Evolutionary conservation across 2,113 vertebrate species (phyloP).

Genomic region (Atrichornis clamosus): DNA sequence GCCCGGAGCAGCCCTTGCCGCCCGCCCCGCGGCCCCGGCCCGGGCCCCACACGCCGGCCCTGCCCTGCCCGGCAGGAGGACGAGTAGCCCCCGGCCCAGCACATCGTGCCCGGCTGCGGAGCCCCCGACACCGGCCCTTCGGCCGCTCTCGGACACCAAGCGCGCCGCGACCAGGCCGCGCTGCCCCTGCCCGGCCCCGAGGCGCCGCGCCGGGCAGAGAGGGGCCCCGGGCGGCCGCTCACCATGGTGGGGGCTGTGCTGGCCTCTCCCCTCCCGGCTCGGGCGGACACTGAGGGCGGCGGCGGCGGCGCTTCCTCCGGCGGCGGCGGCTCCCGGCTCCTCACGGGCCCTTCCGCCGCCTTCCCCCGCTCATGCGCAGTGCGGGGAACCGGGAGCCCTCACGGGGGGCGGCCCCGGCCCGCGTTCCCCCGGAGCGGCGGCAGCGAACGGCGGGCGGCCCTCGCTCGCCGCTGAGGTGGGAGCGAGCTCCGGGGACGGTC

Average conservation of each 20-base stretch:
- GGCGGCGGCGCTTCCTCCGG: neutral
- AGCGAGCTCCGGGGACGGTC: neutral
- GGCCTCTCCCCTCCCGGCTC: constrained; percentile 54
- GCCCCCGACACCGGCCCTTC: neutral
- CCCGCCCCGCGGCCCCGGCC: neutral
- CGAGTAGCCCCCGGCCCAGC: neutral
- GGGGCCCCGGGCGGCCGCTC: neutral
- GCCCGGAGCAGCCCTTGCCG: neutral
- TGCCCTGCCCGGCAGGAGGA: neutral
- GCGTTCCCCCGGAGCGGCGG: neutral
- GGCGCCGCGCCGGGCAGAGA: neutral
- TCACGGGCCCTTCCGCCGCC: constrained; percentile 70
- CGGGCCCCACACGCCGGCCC: neutral
- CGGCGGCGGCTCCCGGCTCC: constrained; percentile 69
- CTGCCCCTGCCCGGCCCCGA: neutral
- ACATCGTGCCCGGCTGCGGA: neutral
- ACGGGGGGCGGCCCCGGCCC: neutral
- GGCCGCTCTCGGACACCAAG: neutral
- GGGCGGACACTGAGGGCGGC: constrained; percentile 43
- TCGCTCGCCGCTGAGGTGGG: neutral
- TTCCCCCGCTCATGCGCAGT: constrained; percentile 83
- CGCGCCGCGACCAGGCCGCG: constrained; percentile 42
- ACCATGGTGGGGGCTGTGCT: constrained; percentile 56
- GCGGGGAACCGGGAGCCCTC: neutral
- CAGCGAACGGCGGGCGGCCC: neutral